phyloP scores from a whole-genome alignment of 1,140 invertebrate species.

The Drosophila grimshawi region DNA sequence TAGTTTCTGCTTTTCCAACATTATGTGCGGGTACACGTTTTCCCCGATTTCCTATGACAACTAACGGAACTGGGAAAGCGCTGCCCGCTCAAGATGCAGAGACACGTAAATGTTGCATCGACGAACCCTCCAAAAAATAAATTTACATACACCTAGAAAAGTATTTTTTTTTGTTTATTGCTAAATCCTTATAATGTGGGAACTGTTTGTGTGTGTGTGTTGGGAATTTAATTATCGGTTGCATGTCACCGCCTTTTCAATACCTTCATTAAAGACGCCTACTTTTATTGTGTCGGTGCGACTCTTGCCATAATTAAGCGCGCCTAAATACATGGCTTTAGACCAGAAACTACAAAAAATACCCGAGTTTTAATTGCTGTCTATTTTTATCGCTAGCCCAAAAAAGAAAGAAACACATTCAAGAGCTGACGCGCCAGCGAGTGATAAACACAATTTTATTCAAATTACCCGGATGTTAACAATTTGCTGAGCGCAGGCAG shows the following conservation, averaged over 20 bases:
- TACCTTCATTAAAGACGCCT: constrained; percentile 70
- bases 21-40: constrained; percentile 80
- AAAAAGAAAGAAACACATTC: not conserved
- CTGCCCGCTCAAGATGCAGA: constrained; percentile 70
- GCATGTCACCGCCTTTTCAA: constrained; percentile 77
- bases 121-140: constrained; percentile 19
- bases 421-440: constrained; percentile 21
- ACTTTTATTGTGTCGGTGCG: constrained; percentile 7
- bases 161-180: constrained; percentile 60
- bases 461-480: constrained; percentile 78
- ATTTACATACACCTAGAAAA: constrained; percentile 60
- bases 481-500: constrained; percentile 61
- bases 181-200: constrained; percentile 80
- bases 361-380: constrained; percentile 70
- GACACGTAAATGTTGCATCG: constrained; percentile 52
- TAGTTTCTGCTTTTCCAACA: constrained; percentile 54
- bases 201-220: constrained; percentile 39
- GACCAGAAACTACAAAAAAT: constrained; percentile 7
- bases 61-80: constrained; percentile 53
- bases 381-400: constrained; percentile 43
- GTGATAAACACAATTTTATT: constrained; percentile 73
- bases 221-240: constrained; percentile 74
- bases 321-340: constrained; percentile 66
- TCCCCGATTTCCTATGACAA: constrained; percentile 28
- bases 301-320: constrained; percentile 66